These are phyloP conservation scores for Syrmaticus mikado DNA, from an alignment of 2,113 vertebrate genomes.

Conservation along the genomic window DNA sequence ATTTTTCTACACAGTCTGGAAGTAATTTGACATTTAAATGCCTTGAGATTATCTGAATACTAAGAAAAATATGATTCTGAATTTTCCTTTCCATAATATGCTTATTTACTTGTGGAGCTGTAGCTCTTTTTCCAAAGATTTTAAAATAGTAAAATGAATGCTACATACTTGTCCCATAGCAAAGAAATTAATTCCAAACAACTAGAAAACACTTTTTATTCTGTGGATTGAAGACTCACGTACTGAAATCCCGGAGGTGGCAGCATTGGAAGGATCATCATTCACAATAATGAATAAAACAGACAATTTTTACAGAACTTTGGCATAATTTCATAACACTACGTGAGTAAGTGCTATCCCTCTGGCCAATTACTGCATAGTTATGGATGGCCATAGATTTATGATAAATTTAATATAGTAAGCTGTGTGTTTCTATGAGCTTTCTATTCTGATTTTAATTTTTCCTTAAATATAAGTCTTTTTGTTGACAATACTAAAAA, in stretches of 20 bases:
- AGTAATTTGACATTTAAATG: not conserved
- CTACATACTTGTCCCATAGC: not conserved
- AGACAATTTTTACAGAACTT: not conserved
- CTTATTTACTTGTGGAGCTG: not conserved
- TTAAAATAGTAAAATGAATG: not conserved
- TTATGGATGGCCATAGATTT: not conserved
- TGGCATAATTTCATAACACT: not conserved
- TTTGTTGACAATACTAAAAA: not conserved
- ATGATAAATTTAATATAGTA: not conserved
- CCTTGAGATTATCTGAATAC: not conserved
- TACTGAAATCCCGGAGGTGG: not conserved
- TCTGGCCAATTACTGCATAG: not conserved
- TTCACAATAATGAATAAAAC: conserved; percentile 22
- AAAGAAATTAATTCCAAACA: conserved; percentile 39
- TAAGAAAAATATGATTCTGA: not conserved
- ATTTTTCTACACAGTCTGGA: not conserved
- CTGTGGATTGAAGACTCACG: not conserved
- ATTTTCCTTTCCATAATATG: not conserved
- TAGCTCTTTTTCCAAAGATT: conserved; percentile 10
- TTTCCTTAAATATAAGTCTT: not conserved
- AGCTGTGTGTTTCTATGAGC: not conserved
- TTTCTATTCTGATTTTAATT: not conserved
- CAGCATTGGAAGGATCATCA: not conserved
- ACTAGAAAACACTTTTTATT: conserved; percentile 13
- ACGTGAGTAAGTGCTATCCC: not conserved